Evolutionary conservation across 2,888 invertebrate species (phyloP).

Genomic region (Thera britannica): DNA sequence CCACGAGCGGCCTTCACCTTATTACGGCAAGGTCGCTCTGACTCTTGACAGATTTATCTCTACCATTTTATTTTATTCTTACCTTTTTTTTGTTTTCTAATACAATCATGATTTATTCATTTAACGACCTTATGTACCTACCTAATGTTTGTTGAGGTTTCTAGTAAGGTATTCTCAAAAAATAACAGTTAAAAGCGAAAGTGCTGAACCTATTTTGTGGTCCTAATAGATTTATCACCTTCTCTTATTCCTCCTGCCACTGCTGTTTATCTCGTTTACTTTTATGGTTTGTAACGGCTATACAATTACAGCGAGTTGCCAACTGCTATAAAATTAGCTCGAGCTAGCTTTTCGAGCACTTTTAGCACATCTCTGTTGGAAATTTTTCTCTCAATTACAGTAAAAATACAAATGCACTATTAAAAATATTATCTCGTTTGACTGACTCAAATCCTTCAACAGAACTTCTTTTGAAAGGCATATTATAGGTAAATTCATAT

Average conservation of each 20-base stretch:
- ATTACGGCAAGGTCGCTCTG: constrained; percentile 71
- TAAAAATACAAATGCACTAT: too few relatives aligned
- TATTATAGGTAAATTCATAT: too few relatives aligned
- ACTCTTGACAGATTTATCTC: constrained; percentile 39
- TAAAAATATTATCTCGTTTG: too few relatives aligned
- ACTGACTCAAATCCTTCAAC: too few relatives aligned
- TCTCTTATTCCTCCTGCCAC: background rate
- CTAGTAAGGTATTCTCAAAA: too few relatives aligned
- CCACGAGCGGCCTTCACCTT: constrained; percentile 76
- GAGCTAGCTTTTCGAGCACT: too few relatives aligned
- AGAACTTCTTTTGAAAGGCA: too few relatives aligned
- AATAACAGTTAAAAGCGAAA: background rate
- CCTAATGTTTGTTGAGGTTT: too few relatives aligned
- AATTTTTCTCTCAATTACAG: background rate
- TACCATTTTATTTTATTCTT: constrained; percentile 10
- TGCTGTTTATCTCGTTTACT: background rate
- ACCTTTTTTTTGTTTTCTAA: background rate
- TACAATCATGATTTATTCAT: background rate
- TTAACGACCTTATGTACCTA: too few relatives aligned
- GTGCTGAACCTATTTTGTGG: background rate
- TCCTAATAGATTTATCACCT: background rate
- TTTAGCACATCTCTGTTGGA: background rate
- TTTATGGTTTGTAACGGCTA: background rate
- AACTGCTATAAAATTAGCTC: background rate
- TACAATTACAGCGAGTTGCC: background rate